Percentiles rank a stretch among this genome's conserved stretches.
These are phyloP conservation scores for Cheirogaleus major DNA, from an alignment of 2,797 vertebrate species.

Conservation along the genomic window DNA sequence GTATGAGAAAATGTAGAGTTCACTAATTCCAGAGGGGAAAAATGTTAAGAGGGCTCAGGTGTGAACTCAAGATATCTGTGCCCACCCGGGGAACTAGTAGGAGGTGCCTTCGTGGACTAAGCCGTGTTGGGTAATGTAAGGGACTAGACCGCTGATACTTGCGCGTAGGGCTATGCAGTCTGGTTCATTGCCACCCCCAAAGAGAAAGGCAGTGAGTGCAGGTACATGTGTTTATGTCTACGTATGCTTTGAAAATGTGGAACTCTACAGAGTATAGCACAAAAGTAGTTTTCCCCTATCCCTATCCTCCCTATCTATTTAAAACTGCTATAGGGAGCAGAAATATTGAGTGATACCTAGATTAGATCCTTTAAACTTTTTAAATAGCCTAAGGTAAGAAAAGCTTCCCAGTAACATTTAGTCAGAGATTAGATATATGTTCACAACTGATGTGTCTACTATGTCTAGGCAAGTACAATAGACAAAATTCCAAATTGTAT, in stretches of 20 bases:
- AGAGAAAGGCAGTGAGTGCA: neutral
- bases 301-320: neutral
- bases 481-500: neutral
- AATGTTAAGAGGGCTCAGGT: neutral
- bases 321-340: neutral
- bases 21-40: neutral
- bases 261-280: neutral
- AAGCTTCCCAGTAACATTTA: neutral
- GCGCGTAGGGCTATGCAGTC: neutral
- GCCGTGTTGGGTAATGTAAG: neutral
- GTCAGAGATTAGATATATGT: neutral
- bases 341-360: neutral
- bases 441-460: neutral
- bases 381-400: neutral
- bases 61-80: neutral
- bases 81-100: neutral
- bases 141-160: neutral
- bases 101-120: accelerated
- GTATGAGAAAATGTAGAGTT: neutral
- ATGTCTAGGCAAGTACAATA: neutral
- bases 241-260: neutral
- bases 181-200: neutral
- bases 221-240: neutral
- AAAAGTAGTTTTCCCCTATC: neutral
- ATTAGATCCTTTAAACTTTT: neutral